A percentile compares a stretch with the other conserved stretches of the same genome.
Evolutionary conservation across 92 coral and sea anemone genomes (phyloP).

Genomic region (Epizoanthus stellaris): DNA sequence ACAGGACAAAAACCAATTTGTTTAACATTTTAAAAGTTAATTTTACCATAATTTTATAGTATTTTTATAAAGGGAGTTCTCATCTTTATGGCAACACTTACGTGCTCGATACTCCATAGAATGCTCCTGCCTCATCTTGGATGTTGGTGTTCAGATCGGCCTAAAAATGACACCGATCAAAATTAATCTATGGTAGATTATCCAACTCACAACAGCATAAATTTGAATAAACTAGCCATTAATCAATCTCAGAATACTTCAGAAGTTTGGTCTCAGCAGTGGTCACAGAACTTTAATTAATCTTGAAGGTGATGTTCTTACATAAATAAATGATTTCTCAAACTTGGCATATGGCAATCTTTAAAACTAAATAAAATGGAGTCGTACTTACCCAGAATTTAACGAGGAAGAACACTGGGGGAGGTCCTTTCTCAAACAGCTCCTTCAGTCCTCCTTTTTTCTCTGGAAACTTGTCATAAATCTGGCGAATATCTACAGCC

Average conservation of each 20-base stretch:
- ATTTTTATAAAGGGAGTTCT: background rate
- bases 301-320: too few species aligned
- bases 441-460: slow-evolving; percentile 99
- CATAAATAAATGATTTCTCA: too few species aligned
- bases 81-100: slow-evolving; percentile 44
- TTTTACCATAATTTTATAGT: background rate
- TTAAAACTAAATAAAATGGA: background rate
- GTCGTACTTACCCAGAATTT: slow-evolving; percentile 96
- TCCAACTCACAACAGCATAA: background rate
- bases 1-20: too few species aligned
- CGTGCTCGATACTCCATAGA: slow-evolving; percentile 99
- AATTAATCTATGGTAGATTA: background rate
- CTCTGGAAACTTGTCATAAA: slow-evolving; percentile 98
- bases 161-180: slow-evolving; percentile 49
- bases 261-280: background rate
- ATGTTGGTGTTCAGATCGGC: slow-evolving; percentile 98
- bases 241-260: background rate
- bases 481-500: slow-evolving; percentile 99
- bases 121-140: slow-evolving; percentile 97
- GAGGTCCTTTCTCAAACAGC: slow-evolving; percentile 96
- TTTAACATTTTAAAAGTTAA: background rate
- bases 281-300: too few species aligned
- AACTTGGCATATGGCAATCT: background rate
- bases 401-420: slow-evolving; percentile 93
- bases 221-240: background rate